phyloP scores from a whole-genome alignment of 2,113 vertebrate species.

The Xiphias gladius region DNA sequence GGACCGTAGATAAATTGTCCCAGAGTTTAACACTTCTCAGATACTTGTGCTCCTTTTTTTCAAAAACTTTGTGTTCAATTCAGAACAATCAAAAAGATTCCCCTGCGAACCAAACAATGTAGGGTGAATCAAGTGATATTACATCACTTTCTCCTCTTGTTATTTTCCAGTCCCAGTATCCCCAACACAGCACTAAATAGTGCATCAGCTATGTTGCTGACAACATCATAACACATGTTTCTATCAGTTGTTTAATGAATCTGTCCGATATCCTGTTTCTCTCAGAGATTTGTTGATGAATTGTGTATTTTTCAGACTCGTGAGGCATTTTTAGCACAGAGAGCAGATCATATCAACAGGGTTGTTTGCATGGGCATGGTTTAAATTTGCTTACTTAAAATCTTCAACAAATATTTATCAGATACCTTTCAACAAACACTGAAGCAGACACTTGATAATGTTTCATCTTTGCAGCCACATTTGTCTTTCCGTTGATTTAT shows the following conservation, averaged over 20 bases:
- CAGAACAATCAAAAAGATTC: conserved; percentile 13
- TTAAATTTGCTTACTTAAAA: conserved; percentile 15
- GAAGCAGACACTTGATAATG: not conserved
- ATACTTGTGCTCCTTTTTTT: conserved; percentile 17
- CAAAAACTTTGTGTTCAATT: conserved; percentile 37
- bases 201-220: conserved; percentile 3
- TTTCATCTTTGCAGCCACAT: conserved; percentile 22
- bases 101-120: conserved; percentile 13
- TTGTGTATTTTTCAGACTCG: conserved; percentile 17
- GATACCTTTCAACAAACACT: not conserved
- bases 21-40: conserved; percentile 35
- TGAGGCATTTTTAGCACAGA: conserved; percentile 13
- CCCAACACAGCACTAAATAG: conserved; percentile 14
- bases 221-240: conserved; percentile 46
- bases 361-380: not conserved
- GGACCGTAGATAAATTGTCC: conserved; percentile 33
- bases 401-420: conserved; percentile 26
- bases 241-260: conserved; percentile 27
- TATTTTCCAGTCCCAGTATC: not conserved
- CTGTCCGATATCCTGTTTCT: not conserved
- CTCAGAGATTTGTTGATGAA: conserved; percentile 5
- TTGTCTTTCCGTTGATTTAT: conserved; percentile 23
- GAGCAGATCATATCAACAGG: not conserved
- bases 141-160: conserved; percentile 4
- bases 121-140: conserved; percentile 4